phyloP scores from a whole-genome alignment of 2,888 invertebrate species.

The Peribatodes rhomboidaria region DNA sequence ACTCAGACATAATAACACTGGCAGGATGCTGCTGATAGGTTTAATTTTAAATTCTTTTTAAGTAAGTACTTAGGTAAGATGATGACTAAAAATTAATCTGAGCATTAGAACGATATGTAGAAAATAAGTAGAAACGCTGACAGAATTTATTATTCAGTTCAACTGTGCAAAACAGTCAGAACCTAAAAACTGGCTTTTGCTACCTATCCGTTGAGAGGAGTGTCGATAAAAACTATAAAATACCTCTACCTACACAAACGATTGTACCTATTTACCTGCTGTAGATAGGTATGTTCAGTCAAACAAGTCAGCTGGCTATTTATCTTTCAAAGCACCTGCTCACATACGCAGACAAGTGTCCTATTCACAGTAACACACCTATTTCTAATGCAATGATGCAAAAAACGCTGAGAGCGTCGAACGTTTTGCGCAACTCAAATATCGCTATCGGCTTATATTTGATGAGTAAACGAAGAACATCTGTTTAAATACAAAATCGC shows the following conservation, averaged over 20 bases:
- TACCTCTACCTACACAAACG: not conserved
- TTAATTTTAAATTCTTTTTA: not conserved
- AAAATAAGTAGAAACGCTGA: not conserved
- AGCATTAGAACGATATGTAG: not conserved
- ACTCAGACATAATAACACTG: not conserved
- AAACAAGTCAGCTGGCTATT: conserved; percentile 32
- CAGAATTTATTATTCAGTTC: not conserved
- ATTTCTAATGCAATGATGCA: conserved; percentile 50
- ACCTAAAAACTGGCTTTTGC: not conserved
- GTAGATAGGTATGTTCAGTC: conserved; percentile 22
- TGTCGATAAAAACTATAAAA: not conserved
- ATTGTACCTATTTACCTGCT: conserved; percentile 3
- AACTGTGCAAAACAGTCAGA: not conserved
- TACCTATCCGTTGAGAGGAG: not conserved
- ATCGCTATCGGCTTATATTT: conserved; percentile 65
- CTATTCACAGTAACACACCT: conserved; percentile 38
- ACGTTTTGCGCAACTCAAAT: conserved; percentile 64
- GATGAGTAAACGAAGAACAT: conserved; percentile 67
- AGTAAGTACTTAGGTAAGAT: not conserved
- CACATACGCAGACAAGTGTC: conserved; percentile 33
- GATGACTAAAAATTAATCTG: not conserved
- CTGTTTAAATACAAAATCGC: conserved; percentile 60
- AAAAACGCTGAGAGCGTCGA: conserved; percentile 53
- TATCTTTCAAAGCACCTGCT: conserved; percentile 39
- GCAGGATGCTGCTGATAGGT: not conserved